Base-by-base conservation (phyloP, 2,888 invertebrate genomes). In the Pammene aurita region DNA sequence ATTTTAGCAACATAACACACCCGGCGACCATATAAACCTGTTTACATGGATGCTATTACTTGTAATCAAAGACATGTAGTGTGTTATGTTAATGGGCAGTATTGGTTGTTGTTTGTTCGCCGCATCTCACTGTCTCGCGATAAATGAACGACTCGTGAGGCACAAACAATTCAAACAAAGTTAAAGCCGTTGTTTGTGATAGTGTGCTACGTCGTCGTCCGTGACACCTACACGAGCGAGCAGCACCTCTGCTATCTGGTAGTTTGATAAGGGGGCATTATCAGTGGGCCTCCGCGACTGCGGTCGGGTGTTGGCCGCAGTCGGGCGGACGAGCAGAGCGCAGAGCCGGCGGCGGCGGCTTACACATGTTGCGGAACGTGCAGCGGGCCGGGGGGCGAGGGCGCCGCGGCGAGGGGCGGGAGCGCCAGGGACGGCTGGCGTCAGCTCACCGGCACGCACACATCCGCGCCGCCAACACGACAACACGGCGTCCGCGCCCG, bases 231-330 rank as follows among this genome's bases (percentile, higher is more conserved):
- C 88, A 87, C 85, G 88, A 87, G 85, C 88, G 81, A 78, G 77
- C 88, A 90, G 89, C 92, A 92, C 91, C 92, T 91, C 89, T 88
- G 86, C 89, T 91, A 91, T 92, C 91, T 90, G 86, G 82, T 89
- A 87, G 84, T 83, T 83, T 85, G 91, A 91, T 92, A 91, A 92
- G 85, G 78, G 84, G 79, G 79, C 85, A 87, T 83, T 87, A 90
- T 90, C 90, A 86, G 87, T 79, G 82, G 84, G 86, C 85, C 83
- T 82, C 88, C 86, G 76, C 75, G 82, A 76, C 73, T 82, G 84
- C 84, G 86, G 81, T 76, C 81, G 84, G 77, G 73, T 80, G 86
- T 79, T 84, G 81, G 85, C 76, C 80, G 80, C 80, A 80, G 79
- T 76, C 74, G 73, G 73, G 76, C 80, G 80, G 80, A 72, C 79